These are phyloP conservation scores for Tiphia femorata DNA, from an alignment of 2,888 invertebrate species.

Conservation along the genomic window DNA sequence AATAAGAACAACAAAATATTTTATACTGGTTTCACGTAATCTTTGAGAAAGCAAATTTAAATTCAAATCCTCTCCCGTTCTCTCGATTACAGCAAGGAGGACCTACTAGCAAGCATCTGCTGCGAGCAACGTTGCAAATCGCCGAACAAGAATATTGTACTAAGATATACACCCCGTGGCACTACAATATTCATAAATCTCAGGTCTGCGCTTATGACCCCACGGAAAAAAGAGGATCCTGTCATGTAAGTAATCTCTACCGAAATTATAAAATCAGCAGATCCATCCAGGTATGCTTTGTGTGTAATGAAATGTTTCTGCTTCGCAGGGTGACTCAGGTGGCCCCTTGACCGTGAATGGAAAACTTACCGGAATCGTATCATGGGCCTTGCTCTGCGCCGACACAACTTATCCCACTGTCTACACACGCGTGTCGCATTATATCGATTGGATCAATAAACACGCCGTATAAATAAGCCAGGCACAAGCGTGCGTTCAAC, in stretches of 20 bases:
- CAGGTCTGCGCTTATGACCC: constrained; percentile 47
- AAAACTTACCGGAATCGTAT: constrained; percentile 54
- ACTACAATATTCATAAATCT: constrained; percentile 26
- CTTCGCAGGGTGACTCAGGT: constrained; percentile 57
- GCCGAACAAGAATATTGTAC: constrained; percentile 71
- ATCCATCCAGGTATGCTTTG: neutral
- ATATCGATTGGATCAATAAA: constrained; percentile 43
- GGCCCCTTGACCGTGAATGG: constrained; percentile 56
- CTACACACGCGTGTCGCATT: constrained; percentile 50
- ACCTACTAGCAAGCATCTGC: constrained; percentile 58
- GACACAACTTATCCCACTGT: constrained; percentile 52
- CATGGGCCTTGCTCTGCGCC: constrained; percentile 56
- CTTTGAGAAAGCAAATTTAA: neutral
- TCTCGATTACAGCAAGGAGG: constrained; percentile 46
- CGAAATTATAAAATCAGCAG: no score
- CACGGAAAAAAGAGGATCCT: constrained; percentile 37
- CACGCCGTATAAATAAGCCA: constrained; percentile 19
- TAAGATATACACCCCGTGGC: constrained; percentile 15
- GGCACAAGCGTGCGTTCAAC: no score
- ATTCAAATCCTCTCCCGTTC: neutral
- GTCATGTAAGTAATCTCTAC: constrained; percentile 44
- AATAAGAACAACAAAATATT: neutral
- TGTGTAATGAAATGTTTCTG: neutral
- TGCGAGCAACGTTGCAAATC: constrained; percentile 72
- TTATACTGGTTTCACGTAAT: neutral